These are phyloP conservation scores for Eupithecia vulgata DNA, from an alignment of 2,888 invertebrate species.

Conservation along the genomic window DNA sequence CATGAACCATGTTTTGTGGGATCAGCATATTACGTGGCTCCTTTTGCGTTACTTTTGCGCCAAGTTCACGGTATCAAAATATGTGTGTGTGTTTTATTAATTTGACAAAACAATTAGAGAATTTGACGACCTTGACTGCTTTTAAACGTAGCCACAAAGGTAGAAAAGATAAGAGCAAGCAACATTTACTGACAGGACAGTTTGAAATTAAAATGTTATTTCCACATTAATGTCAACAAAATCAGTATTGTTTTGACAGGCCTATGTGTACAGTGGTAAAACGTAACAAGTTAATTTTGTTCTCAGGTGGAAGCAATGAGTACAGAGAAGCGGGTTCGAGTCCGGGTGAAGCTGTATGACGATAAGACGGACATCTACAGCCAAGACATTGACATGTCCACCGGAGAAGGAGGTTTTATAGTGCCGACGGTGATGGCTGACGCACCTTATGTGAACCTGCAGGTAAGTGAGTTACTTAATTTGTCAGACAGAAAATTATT, in stretches of 20 bases:
- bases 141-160: neutral
- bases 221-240: neutral
- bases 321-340: constrained; percentile 86
- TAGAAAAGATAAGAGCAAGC: neutral
- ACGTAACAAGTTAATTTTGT: constrained; percentile 36
- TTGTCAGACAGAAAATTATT: neutral
- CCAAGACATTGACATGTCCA: constrained; percentile 88
- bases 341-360: constrained; percentile 87
- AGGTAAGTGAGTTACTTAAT: constrained; percentile 69
- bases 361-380: constrained; percentile 88
- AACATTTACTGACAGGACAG: neutral
- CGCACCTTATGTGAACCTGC: constrained; percentile 86
- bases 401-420: constrained; percentile 87
- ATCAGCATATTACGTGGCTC: neutral
- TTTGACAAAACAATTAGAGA: too few relatives aligned
- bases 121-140: neutral
- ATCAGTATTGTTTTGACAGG: neutral
- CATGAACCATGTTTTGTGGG: neutral
- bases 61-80: neutral
- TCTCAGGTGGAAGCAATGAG: constrained; percentile 87
- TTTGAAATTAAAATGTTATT: neutral
- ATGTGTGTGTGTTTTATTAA: neutral
- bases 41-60: neutral
- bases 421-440: constrained; percentile 88
- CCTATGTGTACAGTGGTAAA: neutral